These are phyloP conservation scores for Rosalia funebris DNA, from an alignment of 2,888 invertebrate species.

Conservation along the genomic window DNA sequence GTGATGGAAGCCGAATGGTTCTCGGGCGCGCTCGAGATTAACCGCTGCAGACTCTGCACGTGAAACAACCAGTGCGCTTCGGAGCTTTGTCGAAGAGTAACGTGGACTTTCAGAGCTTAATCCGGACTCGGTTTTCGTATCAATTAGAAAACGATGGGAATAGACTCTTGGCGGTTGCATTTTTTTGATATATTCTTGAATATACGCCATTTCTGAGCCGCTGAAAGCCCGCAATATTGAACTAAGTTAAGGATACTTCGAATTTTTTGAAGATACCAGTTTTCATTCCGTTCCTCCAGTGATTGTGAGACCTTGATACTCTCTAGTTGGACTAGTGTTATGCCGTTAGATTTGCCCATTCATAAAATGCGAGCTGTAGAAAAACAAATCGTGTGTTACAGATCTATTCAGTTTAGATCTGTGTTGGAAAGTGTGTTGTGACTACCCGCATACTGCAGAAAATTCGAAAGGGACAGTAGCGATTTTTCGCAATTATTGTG, in stretches of 20 bases:
- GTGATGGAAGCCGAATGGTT: slow-evolving; percentile 49
- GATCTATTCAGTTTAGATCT: not conserved
- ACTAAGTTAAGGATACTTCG: no score
- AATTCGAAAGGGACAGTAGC: no score
- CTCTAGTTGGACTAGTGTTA: slow-evolving; percentile 13
- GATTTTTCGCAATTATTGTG: slow-evolving; percentile 36
- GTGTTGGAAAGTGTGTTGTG: not conserved
- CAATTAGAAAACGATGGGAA: no score
- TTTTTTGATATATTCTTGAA: no score
- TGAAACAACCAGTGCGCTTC: slow-evolving; percentile 53
- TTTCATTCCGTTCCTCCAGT: slow-evolving; percentile 26
- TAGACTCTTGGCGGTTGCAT: no score
- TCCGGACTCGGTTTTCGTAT: slow-evolving; percentile 13
- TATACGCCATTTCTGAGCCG: no score
- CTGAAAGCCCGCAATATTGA: no score
- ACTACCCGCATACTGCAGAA: slow-evolving; percentile 22
- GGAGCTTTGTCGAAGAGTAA: slow-evolving; percentile 43
- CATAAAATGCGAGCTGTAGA: slow-evolving; percentile 26
- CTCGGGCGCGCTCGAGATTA: slow-evolving; percentile 49
- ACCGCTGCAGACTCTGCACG: slow-evolving; percentile 54
- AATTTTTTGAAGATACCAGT: slow-evolving; percentile 9
- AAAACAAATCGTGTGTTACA: slow-evolving; percentile 10
- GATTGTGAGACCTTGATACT: slow-evolving; percentile 34
- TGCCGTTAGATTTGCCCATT: slow-evolving; percentile 31
- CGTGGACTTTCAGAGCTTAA: slow-evolving; percentile 16